Conservation (phyloP, 2,797 vertebrate species). For the Chelon labrosus region DNA sequence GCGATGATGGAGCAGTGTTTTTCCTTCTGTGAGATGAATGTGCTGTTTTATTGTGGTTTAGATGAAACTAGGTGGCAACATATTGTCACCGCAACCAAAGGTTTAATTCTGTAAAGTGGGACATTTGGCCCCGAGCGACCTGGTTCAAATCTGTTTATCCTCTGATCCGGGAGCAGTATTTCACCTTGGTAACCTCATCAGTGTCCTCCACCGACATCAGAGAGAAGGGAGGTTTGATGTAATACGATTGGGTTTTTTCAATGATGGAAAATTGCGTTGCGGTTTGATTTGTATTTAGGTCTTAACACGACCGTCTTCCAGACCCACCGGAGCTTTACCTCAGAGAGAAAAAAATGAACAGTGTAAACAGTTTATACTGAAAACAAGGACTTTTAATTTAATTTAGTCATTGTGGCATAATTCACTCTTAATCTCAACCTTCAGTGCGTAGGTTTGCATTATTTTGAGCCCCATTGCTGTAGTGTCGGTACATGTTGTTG, state of each 20-base stretch:
- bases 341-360: constrained; percentile 4
- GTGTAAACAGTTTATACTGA: too few species aligned
- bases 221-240: constrained; percentile 6
- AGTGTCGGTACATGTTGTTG: too few species aligned
- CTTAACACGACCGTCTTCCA: constrained; percentile 2
- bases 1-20: constrained; percentile 6
- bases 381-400: too few species aligned
- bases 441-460: too few species aligned
- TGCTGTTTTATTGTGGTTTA: constrained; percentile 51
- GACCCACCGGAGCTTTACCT: not conserved
- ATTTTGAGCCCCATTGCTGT: too few species aligned
- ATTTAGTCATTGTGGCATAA: too few species aligned
- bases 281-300: constrained; percentile 31
- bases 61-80: constrained; percentile 33
- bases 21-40: constrained; percentile 17
- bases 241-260: constrained; percentile 35
- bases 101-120: constrained; percentile 61
- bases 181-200: constrained; percentile 70
- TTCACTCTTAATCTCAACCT: too few species aligned
- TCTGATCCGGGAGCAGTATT: constrained; percentile 53
- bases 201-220: constrained; percentile 46
- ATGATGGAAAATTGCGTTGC: constrained; percentile 37
- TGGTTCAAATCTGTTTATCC: constrained; percentile 71
- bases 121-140: constrained; percentile 54
- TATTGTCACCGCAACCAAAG: constrained; percentile 34